Percentiles rank a stretch among this genome's conserved stretches.
Evolutionary conservation across 2,888 invertebrate species (phyloP).

Genomic region (Sialis lutaria): DNA sequence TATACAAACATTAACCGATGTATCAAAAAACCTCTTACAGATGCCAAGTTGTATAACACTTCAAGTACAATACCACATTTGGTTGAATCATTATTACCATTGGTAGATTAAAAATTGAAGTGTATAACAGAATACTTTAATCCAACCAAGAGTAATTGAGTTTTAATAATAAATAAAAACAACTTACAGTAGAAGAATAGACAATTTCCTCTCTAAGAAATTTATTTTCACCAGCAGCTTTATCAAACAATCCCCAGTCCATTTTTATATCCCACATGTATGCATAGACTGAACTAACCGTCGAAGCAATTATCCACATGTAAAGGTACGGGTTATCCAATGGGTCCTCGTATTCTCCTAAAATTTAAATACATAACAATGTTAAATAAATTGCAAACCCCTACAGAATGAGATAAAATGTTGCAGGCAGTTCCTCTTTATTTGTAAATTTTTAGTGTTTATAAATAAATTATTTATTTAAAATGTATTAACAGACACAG

Average conservation of each 20-base stretch:
- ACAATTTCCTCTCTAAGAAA: constrained; percentile 65
- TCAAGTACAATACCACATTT: no score
- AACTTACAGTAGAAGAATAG: constrained; percentile 51
- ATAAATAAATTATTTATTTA: no score
- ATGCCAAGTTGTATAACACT: no score
- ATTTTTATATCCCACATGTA: constrained; percentile 77
- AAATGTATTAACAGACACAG: no score
- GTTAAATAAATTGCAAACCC: background rate
- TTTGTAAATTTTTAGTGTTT: no score
- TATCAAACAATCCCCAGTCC: constrained; percentile 76
- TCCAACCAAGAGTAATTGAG: background rate
- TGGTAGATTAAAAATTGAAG: background rate
- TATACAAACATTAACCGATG: no score
- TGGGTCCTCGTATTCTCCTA: constrained; percentile 27
- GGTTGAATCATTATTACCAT: background rate
- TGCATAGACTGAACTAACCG: constrained; percentile 60
- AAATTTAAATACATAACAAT: constrained; percentile 9
- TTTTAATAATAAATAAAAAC: background rate
- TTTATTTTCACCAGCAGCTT: constrained; percentile 54
- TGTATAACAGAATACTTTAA: no score
- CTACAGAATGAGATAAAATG: no score
- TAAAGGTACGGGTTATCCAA: constrained; percentile 47
- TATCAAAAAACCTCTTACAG: no score
- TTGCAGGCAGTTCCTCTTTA: no score
- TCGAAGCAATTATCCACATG: constrained; percentile 47